Evolutionary conservation across 2,113 vertebrate species (phyloP).

Genomic region (Uria lomvia): DNA sequence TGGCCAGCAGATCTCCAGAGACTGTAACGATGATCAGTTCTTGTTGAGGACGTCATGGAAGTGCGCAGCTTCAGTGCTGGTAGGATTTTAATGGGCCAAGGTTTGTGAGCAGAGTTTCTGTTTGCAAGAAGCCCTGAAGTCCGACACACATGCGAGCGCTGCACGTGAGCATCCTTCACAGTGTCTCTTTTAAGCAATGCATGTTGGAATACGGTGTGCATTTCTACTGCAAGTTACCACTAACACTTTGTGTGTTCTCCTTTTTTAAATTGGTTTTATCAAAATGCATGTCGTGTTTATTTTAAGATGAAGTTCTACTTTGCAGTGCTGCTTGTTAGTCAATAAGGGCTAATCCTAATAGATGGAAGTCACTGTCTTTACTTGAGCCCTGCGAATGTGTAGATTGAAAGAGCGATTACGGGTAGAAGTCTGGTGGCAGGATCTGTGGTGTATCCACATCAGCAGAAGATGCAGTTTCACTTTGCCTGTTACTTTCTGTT

Average conservation of each 20-base stretch:
- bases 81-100: not conserved
- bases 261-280: not conserved
- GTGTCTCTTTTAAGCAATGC: conserved; percentile 70
- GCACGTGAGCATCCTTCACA: not conserved
- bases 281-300: not conserved
- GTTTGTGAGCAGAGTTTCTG: not conserved
- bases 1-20: not conserved
- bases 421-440: not conserved
- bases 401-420: not conserved
- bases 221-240: not conserved
- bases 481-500: not conserved
- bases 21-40: not conserved
- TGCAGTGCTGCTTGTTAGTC: not conserved
- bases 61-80: not conserved
- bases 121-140: not conserved
- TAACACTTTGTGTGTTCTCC: not conserved
- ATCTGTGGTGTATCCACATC: not conserved
- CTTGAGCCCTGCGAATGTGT: not conserved
- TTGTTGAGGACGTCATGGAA: not conserved
- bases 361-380: not conserved
- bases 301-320: not conserved
- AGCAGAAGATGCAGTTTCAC: not conserved
- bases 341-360: not conserved
- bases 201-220: not conserved
- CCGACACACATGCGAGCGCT: not conserved